Base-by-base conservation (phyloP, 1,140 invertebrate genomes). In the Drosophila takahashii region DNA sequence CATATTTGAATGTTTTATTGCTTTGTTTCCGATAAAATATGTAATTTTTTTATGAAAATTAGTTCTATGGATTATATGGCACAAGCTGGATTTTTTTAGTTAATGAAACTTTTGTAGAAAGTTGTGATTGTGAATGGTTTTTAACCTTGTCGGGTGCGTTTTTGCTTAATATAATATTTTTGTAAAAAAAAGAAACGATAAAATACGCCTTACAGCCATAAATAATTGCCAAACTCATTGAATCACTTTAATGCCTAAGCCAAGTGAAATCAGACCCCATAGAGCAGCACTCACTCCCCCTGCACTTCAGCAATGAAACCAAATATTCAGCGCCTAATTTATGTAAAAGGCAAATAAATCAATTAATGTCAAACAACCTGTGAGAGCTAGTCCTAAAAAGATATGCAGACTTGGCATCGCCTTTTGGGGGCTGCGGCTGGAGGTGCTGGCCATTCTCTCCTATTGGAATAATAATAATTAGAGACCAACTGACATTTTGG, bases 341-440 rank as follows among this genome's bases (percentile, higher is more conserved):
- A 85, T 91, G 86, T 85, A 85, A 91, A 89, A 86, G 87, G 77
- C 84, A 85, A 91, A 91, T 91, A 91, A 91, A 91, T 91, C 89
- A 91, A 91, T 91, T 91, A 91, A 85, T 91, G 89, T 89, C 89
- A 91, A 91, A 91, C 84, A 91, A 91, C 80, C 89, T 91, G 84
- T 91, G 80, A 77, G 62, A 52, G 61, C 42, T 47, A 11, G 27
- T 15, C 61, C 51, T 29, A 58, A 75, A 75, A 59, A 69, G 75
- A 83, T 74, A 75, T 61, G 34, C 41, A 57, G 52, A 34, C 41
- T 22, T 10, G 16, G 37, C n/a, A 29, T 29, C 7, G 54, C 10
- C 15, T 48, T 48, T 29, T 8, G 8, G 29, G 47, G 47, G 26
- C 22, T 22, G 22, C 22, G 22, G 26, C 45, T 26, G 9, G 10